Conservation (phyloP, 2,113 vertebrate species). For the Sinocyclocheilus anshuiensis region DNA sequence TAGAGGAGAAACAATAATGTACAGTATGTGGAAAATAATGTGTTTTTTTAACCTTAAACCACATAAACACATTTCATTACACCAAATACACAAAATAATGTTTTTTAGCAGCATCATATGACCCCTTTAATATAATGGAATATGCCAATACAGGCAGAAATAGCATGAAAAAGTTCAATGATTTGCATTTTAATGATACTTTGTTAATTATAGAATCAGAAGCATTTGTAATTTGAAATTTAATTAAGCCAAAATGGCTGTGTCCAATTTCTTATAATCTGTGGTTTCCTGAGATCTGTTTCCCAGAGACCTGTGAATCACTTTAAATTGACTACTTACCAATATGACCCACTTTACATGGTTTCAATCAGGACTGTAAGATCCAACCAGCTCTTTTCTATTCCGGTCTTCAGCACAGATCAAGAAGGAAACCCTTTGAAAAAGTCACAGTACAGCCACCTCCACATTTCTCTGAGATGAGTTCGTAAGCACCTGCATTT, state of each 20-base stretch:
- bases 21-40: too few species aligned
- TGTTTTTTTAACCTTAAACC: too few species aligned
- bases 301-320: background rate
- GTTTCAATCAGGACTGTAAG: background rate
- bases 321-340: background rate
- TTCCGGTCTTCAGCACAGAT: background rate
- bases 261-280: background rate
- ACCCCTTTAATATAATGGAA: too few species aligned
- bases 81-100: too few species aligned
- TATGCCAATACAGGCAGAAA: too few species aligned
- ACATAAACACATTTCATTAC: too few species aligned
- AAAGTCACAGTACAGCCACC: background rate
- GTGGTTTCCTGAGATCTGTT: background rate
- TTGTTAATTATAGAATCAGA: too few species aligned
- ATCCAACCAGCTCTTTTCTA: background rate
- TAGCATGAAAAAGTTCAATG: too few species aligned
- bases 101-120: too few species aligned
- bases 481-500: background rate
- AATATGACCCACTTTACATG: background rate
- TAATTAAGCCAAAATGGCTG: conserved; percentile 41
- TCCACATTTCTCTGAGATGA: background rate
- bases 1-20: too few species aligned
- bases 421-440: conserved; percentile 33
- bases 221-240: conserved; percentile 12
- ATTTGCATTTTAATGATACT: too few species aligned